Evolutionary conservation across 2,113 vertebrate species (phyloP).

Genomic region (Bos indicus): DNA sequence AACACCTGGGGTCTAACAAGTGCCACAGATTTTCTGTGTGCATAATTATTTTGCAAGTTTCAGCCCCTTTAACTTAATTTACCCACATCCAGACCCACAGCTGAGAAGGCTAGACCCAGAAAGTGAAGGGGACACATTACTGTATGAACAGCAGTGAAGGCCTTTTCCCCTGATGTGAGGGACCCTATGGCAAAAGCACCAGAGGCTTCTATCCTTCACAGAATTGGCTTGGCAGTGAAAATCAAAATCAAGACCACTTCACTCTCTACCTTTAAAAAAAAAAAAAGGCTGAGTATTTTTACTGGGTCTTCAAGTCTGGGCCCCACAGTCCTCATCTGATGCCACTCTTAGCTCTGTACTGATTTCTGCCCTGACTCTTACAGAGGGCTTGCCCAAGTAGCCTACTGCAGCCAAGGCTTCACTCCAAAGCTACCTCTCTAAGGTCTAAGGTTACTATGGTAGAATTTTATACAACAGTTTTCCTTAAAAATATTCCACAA

Average conservation of each 20-base stretch:
- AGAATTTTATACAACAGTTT: slow-evolving; percentile 78
- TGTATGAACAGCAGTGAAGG: slow-evolving; percentile 58
- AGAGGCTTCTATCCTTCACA: slow-evolving; percentile 55
- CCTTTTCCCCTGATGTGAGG: background rate
- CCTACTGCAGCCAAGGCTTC: slow-evolving; percentile 70
- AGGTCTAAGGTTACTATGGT: slow-evolving; percentile 75
- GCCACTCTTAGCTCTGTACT: slow-evolving; percentile 48
- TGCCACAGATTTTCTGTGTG: slow-evolving; percentile 45
- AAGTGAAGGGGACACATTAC: background rate
- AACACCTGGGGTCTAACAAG: slow-evolving; percentile 48
- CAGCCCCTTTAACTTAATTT: slow-evolving; percentile 58
- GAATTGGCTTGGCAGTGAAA: slow-evolving; percentile 62
- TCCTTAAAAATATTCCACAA: slow-evolving; percentile 80
- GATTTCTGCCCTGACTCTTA: slow-evolving; percentile 27
- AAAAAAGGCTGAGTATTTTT: slow-evolving; percentile 49
- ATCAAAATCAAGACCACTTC: slow-evolving; percentile 66
- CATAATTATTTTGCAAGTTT: slow-evolving; percentile 34
- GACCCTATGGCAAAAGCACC: slow-evolving; percentile 25
- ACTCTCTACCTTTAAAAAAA: slow-evolving; percentile 39
- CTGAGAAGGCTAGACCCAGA: slow-evolving; percentile 36
- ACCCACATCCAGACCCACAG: slow-evolving; percentile 41
- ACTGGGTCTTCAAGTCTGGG: slow-evolving; percentile 60
- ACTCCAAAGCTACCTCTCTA: slow-evolving; percentile 78
- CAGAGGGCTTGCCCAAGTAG: slow-evolving; percentile 30
- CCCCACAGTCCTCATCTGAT: slow-evolving; percentile 28